Evolutionary conservation across 2,113 vertebrate genomes (phyloP), one percentile per base, ranked within the genome.

Genomic region (Nesogale talazaci): DNA sequence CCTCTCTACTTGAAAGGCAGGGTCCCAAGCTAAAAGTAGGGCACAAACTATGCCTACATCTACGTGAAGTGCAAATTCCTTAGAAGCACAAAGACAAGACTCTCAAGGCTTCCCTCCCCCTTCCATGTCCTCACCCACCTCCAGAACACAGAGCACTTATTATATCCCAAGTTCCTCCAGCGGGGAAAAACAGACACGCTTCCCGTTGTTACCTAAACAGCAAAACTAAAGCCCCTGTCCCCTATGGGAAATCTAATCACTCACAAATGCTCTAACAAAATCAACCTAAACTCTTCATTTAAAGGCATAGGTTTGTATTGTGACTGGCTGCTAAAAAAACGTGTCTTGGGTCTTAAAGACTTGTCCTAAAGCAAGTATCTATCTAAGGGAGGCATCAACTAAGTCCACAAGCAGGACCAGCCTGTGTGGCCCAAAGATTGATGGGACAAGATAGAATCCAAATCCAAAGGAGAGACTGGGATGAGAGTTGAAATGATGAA

Each of bases 11-110:
- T 77, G 40, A 59, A 95, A 91, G 77, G 83, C 40, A 88, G 92
- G 29, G 78, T 72, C 80, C 92, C 90, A 36, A 92, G 46, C 83
- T 96, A 23, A 96, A 97, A 92, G 38, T 46, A 94, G 87, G 94
- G 65, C 76, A 86, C 52, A 89, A 86, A 70, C n/a, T 91, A 84
- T 94, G 69, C 74, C 72, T 72, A 27, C 29, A 36, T 81, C 83
- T 94, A 3, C 92, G 94, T 65, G 87, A 77, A 22, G 52, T 84
- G 59, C n/a, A 93, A 46, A 65, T 76, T 95, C 92, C 97, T 82
- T 92, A 96, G 96, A 95, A 95, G 67, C 78, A 83, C 57, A 69
- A 25, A 93, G 92, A 70, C 70, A 81, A 87, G 84, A 17, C 31
- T 27, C 78, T 80, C 81, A 69, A 91, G 87, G 74, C 17, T 77